Percentiles rank a stretch among this genome's conserved stretches.
These are phyloP conservation scores for Platygyra sinensis DNA, from an alignment of 64 coral and sea anemone species.

Conservation along the genomic window DNA sequence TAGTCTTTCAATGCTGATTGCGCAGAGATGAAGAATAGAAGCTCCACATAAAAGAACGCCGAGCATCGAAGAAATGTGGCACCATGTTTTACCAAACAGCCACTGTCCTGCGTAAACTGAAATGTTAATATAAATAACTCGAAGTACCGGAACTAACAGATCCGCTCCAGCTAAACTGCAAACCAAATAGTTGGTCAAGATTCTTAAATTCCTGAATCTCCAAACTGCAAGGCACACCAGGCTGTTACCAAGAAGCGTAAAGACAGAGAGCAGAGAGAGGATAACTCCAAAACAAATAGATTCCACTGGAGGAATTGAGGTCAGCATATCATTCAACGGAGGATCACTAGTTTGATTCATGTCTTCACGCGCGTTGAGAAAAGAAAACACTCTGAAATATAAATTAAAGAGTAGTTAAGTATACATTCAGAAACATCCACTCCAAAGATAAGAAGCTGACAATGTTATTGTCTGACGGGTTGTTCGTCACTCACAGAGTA, in stretches of 20 bases:
- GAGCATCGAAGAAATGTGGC: slow-evolving; percentile 75
- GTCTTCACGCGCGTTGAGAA: not conserved
- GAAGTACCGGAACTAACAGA: slow-evolving; percentile 67
- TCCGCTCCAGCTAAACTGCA: slow-evolving; percentile 78
- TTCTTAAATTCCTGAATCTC: slow-evolving; percentile 83
- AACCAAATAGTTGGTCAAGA: slow-evolving; percentile 84
- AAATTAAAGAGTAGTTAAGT: not conserved
- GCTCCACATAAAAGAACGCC: slow-evolving; percentile 75
- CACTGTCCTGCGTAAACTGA: slow-evolving; percentile 63
- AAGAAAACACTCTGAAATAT: not conserved
- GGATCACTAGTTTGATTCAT: not conserved
- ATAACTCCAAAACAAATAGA: slow-evolving; percentile 41
- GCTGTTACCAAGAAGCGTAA: slow-evolving; percentile 75
- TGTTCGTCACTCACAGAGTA: not conserved
- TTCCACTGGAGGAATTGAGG: slow-evolving; percentile 25
- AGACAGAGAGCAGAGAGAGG: slow-evolving; percentile 28
- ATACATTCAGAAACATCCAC: not conserved
- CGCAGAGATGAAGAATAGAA: slow-evolving; percentile 84
- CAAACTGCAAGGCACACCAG: slow-evolving; percentile 77
- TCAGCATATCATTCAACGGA: not conserved
- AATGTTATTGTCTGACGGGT: not conserved
- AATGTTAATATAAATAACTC: slow-evolving; percentile 67
- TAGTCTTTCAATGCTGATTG: slow-evolving; percentile 78
- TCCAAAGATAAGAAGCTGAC: not conserved
- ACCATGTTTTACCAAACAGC: slow-evolving; percentile 77